These are phyloP conservation scores for Philaethria dido DNA, from an alignment of 2,888 invertebrate genomes.

Conservation along the genomic window DNA sequence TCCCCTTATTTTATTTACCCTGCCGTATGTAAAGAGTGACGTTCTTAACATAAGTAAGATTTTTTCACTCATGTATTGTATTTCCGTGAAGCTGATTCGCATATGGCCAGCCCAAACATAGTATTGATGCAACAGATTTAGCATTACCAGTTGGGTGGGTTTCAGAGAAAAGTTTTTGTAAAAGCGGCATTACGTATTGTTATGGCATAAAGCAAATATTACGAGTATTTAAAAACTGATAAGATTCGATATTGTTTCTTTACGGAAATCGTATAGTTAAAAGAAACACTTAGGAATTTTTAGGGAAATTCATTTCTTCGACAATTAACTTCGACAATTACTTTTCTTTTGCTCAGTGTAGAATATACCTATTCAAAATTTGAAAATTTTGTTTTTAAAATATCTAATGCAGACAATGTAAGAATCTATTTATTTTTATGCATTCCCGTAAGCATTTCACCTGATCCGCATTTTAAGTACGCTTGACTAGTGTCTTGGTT, in stretches of 20 bases:
- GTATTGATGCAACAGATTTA: conserved; percentile 72
- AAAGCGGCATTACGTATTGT: conserved; percentile 52
- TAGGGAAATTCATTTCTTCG: too few species aligned
- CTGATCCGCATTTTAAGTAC: conserved; percentile 19
- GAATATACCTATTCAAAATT: too few species aligned
- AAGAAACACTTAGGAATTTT: too few species aligned
- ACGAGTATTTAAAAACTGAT: too few species aligned
- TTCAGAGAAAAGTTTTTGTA: conserved; percentile 75
- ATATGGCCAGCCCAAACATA: conserved; percentile 64
- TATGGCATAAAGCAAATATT: conserved; percentile 59
- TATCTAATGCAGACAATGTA: background rate
- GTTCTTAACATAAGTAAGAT: conserved; percentile 33
- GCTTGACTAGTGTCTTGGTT: conserved; percentile 12
- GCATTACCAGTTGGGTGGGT: conserved; percentile 71
- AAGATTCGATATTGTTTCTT: conserved; percentile 4
- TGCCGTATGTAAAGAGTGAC: conserved; percentile 33
- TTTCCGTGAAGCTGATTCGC: conserved; percentile 53
- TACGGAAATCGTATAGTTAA: background rate
- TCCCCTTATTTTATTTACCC: conserved; percentile 51
- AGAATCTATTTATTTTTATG: conserved; percentile 4
- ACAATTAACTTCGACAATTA: too few species aligned
- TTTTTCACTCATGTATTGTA: conserved; percentile 38
- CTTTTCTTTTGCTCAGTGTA: too few species aligned
- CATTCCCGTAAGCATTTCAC: conserved; percentile 12
- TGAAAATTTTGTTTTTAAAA: too few species aligned